phyloP scores from a whole-genome alignment of 64 coral and sea anemone genomes.

The Dendronephthya gigantea region DNA sequence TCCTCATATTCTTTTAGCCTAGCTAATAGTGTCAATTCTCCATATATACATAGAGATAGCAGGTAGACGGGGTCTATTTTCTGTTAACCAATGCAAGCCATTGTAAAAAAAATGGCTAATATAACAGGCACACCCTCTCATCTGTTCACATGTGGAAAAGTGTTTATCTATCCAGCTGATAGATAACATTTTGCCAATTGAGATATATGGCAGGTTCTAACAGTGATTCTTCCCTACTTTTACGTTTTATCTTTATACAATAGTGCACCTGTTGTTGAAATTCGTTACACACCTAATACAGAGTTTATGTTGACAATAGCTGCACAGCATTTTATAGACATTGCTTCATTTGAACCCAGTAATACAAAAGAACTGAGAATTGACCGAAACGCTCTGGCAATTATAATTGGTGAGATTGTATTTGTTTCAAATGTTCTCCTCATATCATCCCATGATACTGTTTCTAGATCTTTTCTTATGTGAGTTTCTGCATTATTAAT shows the following conservation, averaged over 20 bases:
- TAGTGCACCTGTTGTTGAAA: neutral
- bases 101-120: no score
- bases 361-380: neutral
- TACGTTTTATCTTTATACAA: no score
- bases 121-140: no score
- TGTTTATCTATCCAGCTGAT: no score
- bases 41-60: no score
- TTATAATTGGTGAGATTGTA: neutral
- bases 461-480: neutral
- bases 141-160: no score
- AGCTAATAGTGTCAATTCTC: no score
- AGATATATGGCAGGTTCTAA: neutral
- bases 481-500: constrained; percentile 9
- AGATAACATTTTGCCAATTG: no score
- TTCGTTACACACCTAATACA: neutral
- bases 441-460: neutral
- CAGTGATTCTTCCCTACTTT: neutral
- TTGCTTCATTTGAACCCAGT: neutral
- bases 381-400: neutral
- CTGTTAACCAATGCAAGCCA: no score
- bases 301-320: constrained; percentile 1
- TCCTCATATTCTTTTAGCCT: no score
- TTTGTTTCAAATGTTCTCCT: neutral
- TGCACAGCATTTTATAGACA: neutral
- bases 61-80: no score